Percentiles rank a stretch among this genome's conserved stretches.
Conservation (phyloP, 2,113 vertebrate genomes). For the Pelecanus crispus region DNA sequence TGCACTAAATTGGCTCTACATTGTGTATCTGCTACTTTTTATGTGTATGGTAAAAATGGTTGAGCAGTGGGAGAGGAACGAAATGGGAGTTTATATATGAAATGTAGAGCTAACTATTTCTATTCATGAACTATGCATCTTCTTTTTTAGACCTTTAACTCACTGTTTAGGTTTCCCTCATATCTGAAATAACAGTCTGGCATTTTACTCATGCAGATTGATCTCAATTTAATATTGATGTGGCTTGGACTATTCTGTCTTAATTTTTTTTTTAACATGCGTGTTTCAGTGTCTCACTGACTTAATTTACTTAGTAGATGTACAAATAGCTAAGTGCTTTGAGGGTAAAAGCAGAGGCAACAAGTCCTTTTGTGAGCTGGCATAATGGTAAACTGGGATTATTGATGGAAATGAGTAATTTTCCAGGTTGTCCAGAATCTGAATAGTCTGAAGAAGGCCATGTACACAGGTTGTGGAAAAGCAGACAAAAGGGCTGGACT, state of each 20-base stretch:
- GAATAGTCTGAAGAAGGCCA: not conserved
- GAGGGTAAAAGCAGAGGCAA: not conserved
- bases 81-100: not conserved
- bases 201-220: not conserved
- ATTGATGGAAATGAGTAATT: not conserved
- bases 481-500: not conserved
- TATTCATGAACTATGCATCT: not conserved
- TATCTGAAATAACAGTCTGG: not conserved
- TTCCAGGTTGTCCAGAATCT: not conserved
- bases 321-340: not conserved
- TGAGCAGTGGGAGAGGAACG: not conserved
- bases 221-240: not conserved
- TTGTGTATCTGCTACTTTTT: not conserved
- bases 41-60: not conserved
- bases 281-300: not conserved
- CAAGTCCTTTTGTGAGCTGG: not conserved
- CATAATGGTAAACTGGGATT: not conserved
- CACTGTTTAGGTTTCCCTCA: not conserved
- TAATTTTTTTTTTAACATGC: not conserved
- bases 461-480: not conserved
- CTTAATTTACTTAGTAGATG: not conserved
- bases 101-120: not conserved
- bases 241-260: not conserved
- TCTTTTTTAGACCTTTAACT: not conserved
- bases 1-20: not conserved